A percentile compares a stretch with the other conserved stretches of the same genome.
phyloP scores from a whole-genome alignment of 2,888 invertebrate species.

The Drosophila anomalata region DNA sequence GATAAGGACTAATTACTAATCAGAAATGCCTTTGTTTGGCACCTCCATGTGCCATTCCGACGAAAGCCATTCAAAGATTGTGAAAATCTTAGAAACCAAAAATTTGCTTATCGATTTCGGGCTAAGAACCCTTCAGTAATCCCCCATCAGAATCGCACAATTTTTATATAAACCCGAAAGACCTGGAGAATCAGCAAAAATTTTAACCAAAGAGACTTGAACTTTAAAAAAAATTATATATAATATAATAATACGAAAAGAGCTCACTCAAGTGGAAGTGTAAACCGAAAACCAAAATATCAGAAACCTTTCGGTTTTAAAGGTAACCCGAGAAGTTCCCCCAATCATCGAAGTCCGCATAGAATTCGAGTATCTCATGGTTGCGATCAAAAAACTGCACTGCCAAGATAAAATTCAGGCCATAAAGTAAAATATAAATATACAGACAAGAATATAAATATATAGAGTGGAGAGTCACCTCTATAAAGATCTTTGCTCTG shows the following conservation, averaged over 20 bases:
- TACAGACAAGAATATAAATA: background rate
- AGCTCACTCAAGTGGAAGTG: slow-evolving; percentile 40
- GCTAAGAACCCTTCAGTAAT: background rate
- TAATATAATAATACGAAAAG: slow-evolving; percentile 14
- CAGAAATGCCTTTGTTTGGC: background rate
- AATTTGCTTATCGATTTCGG: slow-evolving; percentile 8
- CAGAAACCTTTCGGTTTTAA: slow-evolving; percentile 30
- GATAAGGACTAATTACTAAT: slow-evolving; percentile 1
- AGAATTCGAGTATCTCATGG: slow-evolving; percentile 43
- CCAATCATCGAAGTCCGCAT: slow-evolving; percentile 44
- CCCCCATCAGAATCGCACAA: background rate
- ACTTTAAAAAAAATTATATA: no score
- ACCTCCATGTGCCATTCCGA: background rate
- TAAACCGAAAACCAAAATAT: slow-evolving; percentile 29
- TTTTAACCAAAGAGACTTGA: background rate
- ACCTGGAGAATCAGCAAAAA: slow-evolving; percentile 59
- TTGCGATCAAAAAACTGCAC: slow-evolving; percentile 57
- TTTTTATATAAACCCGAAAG: no score
- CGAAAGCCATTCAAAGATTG: background rate
- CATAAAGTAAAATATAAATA: slow-evolving; percentile 40
- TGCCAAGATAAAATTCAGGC: slow-evolving; percentile 76
- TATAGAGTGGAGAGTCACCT: background rate
- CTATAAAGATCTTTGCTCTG: slow-evolving; percentile 2
- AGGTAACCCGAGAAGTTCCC: slow-evolving; percentile 59
- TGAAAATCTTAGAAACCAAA: no score